phyloP scores from a whole-genome alignment of 2,888 invertebrate genomes.

The Ypsolopha scabrella region DNA sequence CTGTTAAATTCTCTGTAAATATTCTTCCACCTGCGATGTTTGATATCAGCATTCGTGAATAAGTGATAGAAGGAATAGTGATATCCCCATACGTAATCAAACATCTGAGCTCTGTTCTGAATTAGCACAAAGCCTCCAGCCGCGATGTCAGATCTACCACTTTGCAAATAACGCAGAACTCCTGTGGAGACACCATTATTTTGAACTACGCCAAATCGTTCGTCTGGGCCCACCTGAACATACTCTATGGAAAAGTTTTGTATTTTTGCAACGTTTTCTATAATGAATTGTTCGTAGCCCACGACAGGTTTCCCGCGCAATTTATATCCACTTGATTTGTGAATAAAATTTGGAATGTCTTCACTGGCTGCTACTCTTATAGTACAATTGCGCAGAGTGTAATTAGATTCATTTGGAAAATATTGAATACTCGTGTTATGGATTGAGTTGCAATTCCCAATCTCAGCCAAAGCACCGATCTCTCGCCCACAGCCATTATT shows the following conservation, averaged over 20 bases:
- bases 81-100: neutral
- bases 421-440: too few relatives aligned
- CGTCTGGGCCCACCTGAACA: neutral
- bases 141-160: neutral
- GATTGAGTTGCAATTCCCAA: too few relatives aligned
- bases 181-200: neutral
- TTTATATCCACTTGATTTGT: neutral
- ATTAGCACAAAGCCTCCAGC: neutral
- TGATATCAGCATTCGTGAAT: neutral
- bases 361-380: neutral
- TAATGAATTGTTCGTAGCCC: neutral
- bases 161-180: neutral
- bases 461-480: too few relatives aligned
- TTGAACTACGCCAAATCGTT: neutral
- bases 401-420: too few relatives aligned
- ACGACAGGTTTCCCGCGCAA: neutral
- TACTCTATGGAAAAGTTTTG: neutral
- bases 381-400: neutral
- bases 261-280: neutral
- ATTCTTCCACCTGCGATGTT: neutral
- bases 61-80: neutral
- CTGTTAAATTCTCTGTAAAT: neutral
- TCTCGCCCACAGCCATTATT: too few relatives aligned
- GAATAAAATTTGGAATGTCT: neutral
- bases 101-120: neutral